phyloP scores from a whole-genome alignment of 2,888 invertebrate genomes.

The Liodrosophila aerea region DNA sequence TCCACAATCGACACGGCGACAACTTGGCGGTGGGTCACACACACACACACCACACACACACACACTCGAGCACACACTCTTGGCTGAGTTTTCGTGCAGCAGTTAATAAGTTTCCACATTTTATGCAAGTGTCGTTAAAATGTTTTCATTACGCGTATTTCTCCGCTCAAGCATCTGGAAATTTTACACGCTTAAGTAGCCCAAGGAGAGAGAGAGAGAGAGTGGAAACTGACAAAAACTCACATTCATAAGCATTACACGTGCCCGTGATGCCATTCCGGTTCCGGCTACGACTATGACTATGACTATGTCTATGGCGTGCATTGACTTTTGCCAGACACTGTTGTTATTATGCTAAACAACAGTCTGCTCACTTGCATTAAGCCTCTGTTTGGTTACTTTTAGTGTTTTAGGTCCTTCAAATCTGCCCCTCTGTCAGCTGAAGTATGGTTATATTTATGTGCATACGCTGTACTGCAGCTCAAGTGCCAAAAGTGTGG shows the following conservation, averaged over 20 bases:
- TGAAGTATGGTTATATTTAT: too few species aligned
- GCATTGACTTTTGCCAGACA: constrained; percentile 68
- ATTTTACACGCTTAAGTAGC: constrained; percentile 68
- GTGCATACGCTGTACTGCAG: too few species aligned
- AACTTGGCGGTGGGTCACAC: constrained; percentile 42
- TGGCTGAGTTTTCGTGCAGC: constrained; percentile 36
- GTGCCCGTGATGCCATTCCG: constrained; percentile 52
- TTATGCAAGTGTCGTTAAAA: constrained; percentile 74
- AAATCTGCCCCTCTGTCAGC: not conserved
- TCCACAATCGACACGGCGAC: constrained; percentile 38
- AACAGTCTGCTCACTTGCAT: constrained; percentile 42
- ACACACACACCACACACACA: constrained; percentile 9
- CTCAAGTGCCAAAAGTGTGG: too few species aligned
- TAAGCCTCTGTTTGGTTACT: constrained; percentile 65
- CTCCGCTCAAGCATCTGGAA: constrained; percentile 49
- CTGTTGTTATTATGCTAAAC: constrained; percentile 39
- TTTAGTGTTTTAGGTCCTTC: constrained; percentile 5
- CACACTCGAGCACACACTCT: constrained; percentile 5
- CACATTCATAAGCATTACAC: constrained; percentile 39
- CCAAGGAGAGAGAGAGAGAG: constrained; percentile 17
- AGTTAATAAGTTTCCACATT: constrained; percentile 78
- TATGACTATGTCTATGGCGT: too few species aligned
- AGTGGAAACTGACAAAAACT: constrained; percentile 13
- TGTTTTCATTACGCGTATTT: constrained; percentile 45
- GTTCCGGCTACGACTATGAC: too few species aligned